A percentile compares a stretch with the other conserved stretches of the same genome.
Conservation (phyloP, 2,888 invertebrate genomes). For the Ophioninae sp. region DNA sequence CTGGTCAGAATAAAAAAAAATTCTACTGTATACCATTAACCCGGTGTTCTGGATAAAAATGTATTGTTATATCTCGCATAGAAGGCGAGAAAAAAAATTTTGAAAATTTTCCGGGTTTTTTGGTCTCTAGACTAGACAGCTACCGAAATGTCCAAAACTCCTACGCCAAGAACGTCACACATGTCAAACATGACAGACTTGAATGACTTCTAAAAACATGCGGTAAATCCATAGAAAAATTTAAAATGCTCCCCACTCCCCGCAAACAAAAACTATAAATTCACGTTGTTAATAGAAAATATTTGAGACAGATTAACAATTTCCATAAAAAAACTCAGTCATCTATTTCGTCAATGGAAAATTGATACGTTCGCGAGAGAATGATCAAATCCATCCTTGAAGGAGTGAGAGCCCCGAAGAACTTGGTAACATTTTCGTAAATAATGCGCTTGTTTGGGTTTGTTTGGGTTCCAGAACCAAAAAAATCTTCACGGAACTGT, state of each 20-base stretch:
- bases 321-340: background rate
- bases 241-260: background rate
- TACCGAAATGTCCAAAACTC: too few relatives aligned
- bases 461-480: slow-evolving; percentile 81
- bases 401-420: background rate
- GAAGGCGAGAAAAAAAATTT: too few relatives aligned
- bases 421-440: background rate
- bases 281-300: background rate
- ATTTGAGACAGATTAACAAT: background rate
- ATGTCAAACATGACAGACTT: too few relatives aligned
- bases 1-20: too few relatives aligned
- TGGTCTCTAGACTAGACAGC: too few relatives aligned
- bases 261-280: background rate
- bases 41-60: too few relatives aligned
- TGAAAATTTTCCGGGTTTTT: too few relatives aligned
- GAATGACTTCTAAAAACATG: background rate
- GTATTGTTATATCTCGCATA: too few relatives aligned
- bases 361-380: background rate
- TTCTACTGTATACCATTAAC: too few relatives aligned
- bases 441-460: slow-evolving; percentile 54
- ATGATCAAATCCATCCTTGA: background rate
- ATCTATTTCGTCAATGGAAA: background rate
- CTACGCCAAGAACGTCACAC: too few relatives aligned
- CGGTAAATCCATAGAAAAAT: background rate
- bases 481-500: slow-evolving; percentile 80